phyloP scores from a whole-genome alignment of 1,140 invertebrate species.

The Drosophila quadrilineata region DNA sequence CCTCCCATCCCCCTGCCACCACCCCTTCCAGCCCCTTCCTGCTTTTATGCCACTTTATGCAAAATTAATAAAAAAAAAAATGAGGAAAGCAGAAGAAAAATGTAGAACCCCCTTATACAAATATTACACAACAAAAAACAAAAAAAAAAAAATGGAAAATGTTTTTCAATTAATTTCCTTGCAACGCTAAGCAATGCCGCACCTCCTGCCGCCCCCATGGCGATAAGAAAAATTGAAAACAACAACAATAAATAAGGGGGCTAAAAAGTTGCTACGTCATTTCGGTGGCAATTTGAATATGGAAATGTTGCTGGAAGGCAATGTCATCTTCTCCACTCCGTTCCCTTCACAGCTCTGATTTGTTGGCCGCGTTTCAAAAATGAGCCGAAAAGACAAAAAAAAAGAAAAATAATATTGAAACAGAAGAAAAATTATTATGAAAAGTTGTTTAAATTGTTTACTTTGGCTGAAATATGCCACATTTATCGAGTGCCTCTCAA shows the following conservation, averaged over 20 bases:
- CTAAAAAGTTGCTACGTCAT: constrained; percentile 45
- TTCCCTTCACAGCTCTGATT: not conserved
- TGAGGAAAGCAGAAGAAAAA: constrained; percentile 7
- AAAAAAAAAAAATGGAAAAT: constrained; percentile 8
- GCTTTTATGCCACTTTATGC: constrained; percentile 24
- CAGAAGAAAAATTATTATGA: constrained; percentile 35
- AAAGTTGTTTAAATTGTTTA: constrained; percentile 55
- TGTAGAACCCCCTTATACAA: too few species aligned
- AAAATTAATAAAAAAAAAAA: constrained; percentile 43
- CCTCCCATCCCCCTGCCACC: not conserved
- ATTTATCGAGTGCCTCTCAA: constrained; percentile 21
- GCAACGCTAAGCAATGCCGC: constrained; percentile 14
- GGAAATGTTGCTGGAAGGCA: constrained; percentile 39
- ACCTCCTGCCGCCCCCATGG: not conserved
- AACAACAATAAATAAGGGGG: not conserved
- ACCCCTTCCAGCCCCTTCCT: not conserved
- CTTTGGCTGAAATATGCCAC: constrained; percentile 31
- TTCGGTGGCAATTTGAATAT: constrained; percentile 59
- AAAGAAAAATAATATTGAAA: not conserved
- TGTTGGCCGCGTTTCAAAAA: not conserved
- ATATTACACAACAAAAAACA: constrained; percentile 19
- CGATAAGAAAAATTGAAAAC: not conserved
- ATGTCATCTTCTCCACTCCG: not conserved
- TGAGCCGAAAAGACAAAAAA: not conserved
- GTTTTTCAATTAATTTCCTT: constrained; percentile 50